Base-by-base conservation (phyloP, 23 tunicate genomes). In the Diplosoma virens region DNA sequence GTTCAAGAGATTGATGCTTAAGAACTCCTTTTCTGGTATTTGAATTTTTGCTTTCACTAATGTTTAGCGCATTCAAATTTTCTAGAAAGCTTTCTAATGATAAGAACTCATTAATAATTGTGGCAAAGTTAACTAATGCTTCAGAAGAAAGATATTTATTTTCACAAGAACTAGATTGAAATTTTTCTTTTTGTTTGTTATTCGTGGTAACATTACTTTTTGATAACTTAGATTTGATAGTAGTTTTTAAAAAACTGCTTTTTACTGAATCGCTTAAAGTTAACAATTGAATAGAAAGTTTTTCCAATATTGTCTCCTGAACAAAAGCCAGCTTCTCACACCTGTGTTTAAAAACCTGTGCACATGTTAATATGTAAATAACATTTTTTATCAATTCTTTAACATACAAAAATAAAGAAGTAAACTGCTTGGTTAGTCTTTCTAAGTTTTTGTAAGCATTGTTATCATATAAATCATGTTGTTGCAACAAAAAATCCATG, bases 281-380 rank as follows among this genome's bases (percentile, higher is more conserved):
- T 14, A 89, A 63, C 0, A 89, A 67, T 64, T 83, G 84, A 61
- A 67, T 59, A 14, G 86, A 59, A 5, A 89, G 58, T 48, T 89
- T 82, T 70, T 89, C 88, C 17, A 89, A 66, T 45, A 89, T 77
- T 0, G 79, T 47, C 16, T 89, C 87, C 23, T 86, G 63, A 18
- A 89, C 58, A 32, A 68, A 82, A 1, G n/a, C 25, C 21, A 66
- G 3, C 25, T 61, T 68, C 66, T 73, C 36, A 4, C 63, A 16
- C 25, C 47, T 56, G 37, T 47, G 34, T 46, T 64, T 64, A 32
- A 26, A 78, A 37, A 78, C 22, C 16, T 65, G 46, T 1, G 69
- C 37, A 65, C 74, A 78, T 17, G 71, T 45, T 25, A 78, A 48
- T 11, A 65, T 41, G n/a, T 47, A 35, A 41, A 65, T 37, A 46